Evolutionary conservation across 2,888 invertebrate species (phyloP), one percentile per base, ranked within the genome.

Genomic region (Linnaemya tessellans): DNA sequence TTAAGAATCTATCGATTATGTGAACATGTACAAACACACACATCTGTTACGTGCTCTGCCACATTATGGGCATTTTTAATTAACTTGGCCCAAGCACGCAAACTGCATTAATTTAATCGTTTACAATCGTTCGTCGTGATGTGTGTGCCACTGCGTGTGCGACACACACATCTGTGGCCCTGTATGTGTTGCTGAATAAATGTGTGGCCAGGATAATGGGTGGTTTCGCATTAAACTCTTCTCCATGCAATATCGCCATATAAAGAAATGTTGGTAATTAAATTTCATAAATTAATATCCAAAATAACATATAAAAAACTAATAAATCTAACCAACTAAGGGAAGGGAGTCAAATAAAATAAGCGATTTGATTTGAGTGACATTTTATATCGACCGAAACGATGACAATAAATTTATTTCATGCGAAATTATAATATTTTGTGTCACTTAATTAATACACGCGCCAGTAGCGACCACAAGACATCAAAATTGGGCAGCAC

Each of bases 31-130:
- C 70, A 74, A 35, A n/a, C n/a, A 60, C 18, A 60, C 18, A 65
- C 64, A 65, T 77, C 75, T 83, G 80, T 77, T 86, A 83, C 77
- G 83, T 86, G 80, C 68, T 58, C 54, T 71, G 54, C 80, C 83
- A 64, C 83, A 86, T 83, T 86, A 83, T 86, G 80, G 82, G 73
- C 80, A 83, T 86, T 86, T 87, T 84, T 86, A 87, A 87, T 87
- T 87, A 84, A 87, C 87, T 87, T 75, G 84, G 84, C 77, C 79
- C 68, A 64, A 49, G 68, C 87, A 87, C 85, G 84, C 85, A 87
- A 80, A 80, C 49, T 71, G 81, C 68, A 83, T 86, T 83, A 86
- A 83, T 86, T 86, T 83, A 83, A 86, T 83, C 86, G 83, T 67
- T 80, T 73, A 77, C 71, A 80, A 80, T 73, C 65, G 56, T 41